A percentile compares a stretch with the other conserved stretches of the same genome.
These are phyloP conservation scores for Eurystomus glaucurus DNA, from an alignment of 2,797 vertebrate genomes.

Conservation along the genomic window DNA sequence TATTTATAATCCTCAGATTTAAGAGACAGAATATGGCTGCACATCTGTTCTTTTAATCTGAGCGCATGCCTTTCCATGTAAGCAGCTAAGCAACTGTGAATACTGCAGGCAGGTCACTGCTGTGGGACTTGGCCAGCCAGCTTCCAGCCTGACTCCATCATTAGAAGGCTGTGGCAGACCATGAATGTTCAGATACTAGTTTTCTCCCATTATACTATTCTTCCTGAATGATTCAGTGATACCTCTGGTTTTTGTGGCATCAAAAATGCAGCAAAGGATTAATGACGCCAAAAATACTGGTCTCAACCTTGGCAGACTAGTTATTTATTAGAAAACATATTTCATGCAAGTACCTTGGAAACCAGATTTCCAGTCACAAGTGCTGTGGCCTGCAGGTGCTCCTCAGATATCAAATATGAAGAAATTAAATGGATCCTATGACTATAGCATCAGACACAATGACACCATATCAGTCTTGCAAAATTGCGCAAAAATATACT, in stretches of 20 bases:
- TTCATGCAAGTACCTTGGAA: neutral
- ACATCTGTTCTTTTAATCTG: conserved; percentile 19
- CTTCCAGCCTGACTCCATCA: neutral
- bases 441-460: neutral
- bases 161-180: neutral
- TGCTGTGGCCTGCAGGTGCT: neutral
- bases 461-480: neutral
- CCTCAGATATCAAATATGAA: neutral
- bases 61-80: neutral
- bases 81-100: neutral
- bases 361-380: neutral
- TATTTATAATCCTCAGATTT: conserved; percentile 18
- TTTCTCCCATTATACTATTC: neutral
- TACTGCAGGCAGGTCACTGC: rapidly evolving
- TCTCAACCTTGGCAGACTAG: neutral
- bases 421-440: neutral
- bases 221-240: neutral
- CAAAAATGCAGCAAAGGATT: neutral
- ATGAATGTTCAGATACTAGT: neutral
- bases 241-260: neutral
- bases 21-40: neutral
- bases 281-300: neutral
- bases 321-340: neutral
- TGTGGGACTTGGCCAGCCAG: neutral
- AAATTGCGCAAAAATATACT: neutral